phyloP scores from a whole-genome alignment of 2,888 invertebrate genomes.

The Drosophila dives region DNA sequence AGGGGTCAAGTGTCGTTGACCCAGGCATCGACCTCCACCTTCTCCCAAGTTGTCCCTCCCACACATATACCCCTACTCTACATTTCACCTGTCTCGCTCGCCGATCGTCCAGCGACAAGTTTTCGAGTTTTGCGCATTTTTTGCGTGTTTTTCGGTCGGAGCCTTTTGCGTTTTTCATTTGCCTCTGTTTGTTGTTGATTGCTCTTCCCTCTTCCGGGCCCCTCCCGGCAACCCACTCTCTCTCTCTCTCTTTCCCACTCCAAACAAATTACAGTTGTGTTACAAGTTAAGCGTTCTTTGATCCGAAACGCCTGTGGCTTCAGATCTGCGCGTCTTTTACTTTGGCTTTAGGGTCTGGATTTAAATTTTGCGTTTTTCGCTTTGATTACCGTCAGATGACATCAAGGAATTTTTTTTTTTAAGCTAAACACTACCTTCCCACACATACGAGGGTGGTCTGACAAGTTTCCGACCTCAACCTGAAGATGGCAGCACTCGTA shows the following conservation, averaged over 20 bases:
- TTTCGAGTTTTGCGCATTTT: slow-evolving; percentile 67
- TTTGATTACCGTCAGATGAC: slow-evolving; percentile 37
- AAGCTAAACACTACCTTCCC: slow-evolving; percentile 10
- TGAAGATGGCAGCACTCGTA: no score
- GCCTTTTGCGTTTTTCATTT: slow-evolving; percentile 68
- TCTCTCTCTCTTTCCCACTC: not conserved
- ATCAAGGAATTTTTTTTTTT: slow-evolving; percentile 11
- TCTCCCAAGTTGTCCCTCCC: slow-evolving; percentile 22
- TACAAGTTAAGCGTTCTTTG: slow-evolving; percentile 40
- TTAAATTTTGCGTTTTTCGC: slow-evolving; percentile 15
- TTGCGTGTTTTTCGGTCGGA: slow-evolving; percentile 33
- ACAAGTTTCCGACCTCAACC: no score
- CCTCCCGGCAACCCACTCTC: fast-evolving
- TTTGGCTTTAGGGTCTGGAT: slow-evolving; percentile 10
- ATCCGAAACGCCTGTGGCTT: slow-evolving; percentile 54
- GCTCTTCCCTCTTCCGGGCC: not conserved
- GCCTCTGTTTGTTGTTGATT: slow-evolving; percentile 44
- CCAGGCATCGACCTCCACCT: slow-evolving; percentile 73
- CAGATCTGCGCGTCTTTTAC: slow-evolving; percentile 12
- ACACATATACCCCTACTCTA: not conserved
- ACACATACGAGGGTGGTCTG: no score
- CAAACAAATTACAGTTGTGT: slow-evolving; percentile 42
- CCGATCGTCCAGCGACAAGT: slow-evolving; percentile 58
- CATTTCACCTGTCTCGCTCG: slow-evolving; percentile 6
- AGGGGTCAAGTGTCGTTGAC: slow-evolving; percentile 69